Conservation (phyloP, 2,797 vertebrate species). For the Leucoraja ocellata region DNA sequence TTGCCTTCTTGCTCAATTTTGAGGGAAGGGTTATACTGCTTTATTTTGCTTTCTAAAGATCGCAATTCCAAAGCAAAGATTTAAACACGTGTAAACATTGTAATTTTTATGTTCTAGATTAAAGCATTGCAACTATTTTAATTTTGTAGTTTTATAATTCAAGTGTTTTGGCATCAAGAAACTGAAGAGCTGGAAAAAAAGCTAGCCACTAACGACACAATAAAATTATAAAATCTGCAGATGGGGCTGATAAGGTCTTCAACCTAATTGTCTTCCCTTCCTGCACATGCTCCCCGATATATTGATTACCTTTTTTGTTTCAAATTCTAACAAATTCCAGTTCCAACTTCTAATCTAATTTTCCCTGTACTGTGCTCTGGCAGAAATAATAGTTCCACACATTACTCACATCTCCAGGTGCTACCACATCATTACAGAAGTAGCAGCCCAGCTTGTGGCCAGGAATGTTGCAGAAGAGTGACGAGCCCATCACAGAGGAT, state of each 20-base stretch:
- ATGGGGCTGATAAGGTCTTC: no score
- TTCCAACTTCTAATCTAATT: not conserved
- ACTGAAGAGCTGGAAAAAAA: not conserved
- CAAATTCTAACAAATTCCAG: not conserved
- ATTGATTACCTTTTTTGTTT: no score
- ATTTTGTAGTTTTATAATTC: not conserved
- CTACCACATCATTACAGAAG: conserved; percentile 97
- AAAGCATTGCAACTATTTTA: not conserved
- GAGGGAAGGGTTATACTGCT: not conserved
- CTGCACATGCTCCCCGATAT: no score
- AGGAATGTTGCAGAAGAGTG: conserved; percentile 94
- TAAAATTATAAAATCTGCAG: no score
- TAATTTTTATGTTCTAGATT: not conserved
- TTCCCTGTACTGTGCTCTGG: not conserved
- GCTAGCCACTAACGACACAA: not conserved
- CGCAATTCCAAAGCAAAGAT: not conserved
- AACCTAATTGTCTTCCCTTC: no score
- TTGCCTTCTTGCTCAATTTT: not conserved
- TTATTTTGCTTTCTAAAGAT: not conserved
- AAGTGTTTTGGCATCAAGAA: not conserved
- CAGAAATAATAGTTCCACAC: not conserved
- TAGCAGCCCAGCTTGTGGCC: conserved; percentile 96
- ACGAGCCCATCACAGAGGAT: conserved; percentile 65
- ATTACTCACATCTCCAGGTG: conserved; percentile 86
- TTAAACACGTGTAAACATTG: not conserved